Evolutionary conservation across 2,113 vertebrate species (phyloP).

Genomic region (Pomatostomus ruficeps): DNA sequence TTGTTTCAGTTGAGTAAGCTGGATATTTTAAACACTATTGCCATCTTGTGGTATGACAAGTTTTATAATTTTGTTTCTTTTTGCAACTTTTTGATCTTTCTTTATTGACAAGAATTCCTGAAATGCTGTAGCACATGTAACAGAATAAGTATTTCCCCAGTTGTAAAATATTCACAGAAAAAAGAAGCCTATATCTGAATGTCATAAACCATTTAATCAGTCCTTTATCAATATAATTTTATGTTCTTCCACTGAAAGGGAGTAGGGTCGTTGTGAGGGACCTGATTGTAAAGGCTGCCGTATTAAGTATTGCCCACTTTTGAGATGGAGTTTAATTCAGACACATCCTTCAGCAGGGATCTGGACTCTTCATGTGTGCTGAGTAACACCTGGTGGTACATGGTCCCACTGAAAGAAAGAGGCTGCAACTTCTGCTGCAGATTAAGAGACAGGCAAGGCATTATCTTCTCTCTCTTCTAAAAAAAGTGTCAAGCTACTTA

Average conservation of each 20-base stretch:
- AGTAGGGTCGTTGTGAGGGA: background rate
- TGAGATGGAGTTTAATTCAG: background rate
- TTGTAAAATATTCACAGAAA: background rate
- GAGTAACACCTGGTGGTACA: background rate
- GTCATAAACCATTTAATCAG: background rate
- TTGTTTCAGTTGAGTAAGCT: background rate
- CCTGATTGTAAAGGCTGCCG: background rate
- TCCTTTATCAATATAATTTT: background rate
- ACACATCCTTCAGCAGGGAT: background rate
- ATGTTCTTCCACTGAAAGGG: background rate
- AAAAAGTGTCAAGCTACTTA: background rate
- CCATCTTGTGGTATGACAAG: conserved; percentile 64
- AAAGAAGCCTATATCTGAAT: background rate
- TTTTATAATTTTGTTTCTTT: background rate
- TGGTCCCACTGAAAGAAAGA: background rate
- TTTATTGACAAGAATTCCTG: background rate
- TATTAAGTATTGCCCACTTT: background rate
- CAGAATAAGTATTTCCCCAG: background rate
- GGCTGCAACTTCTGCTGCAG: background rate
- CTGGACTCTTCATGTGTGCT: background rate
- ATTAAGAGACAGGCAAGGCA: background rate
- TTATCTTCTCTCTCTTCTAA: background rate
- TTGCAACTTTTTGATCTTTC: background rate
- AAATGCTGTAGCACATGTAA: background rate
- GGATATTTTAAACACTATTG: conserved; percentile 63